These are phyloP conservation scores for Cordilura impudica DNA, from an alignment of 2,888 invertebrate genomes.

Conservation along the genomic window DNA sequence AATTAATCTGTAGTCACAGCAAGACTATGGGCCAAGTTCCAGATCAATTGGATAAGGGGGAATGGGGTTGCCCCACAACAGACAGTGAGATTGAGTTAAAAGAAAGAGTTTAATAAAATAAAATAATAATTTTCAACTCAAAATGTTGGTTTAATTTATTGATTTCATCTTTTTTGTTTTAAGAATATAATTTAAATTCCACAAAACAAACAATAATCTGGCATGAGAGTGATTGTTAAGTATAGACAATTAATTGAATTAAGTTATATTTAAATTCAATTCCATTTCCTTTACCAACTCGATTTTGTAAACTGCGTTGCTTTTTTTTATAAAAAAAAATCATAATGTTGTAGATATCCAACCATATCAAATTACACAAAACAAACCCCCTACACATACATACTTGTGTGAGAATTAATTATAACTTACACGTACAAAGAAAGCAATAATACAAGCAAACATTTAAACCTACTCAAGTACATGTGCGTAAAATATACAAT, in stretches of 20 bases:
- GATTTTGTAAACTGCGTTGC: neutral
- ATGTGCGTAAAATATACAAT: neutral
- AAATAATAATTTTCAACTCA: no score
- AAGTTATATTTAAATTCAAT: conserved; percentile 37
- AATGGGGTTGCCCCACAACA: no score
- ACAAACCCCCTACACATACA: neutral
- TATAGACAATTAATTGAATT: conserved; percentile 32
- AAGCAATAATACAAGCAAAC: conserved; percentile 9
- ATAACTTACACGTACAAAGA: conserved; percentile 64
- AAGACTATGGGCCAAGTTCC: no score
- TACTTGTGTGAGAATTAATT: conserved; percentile 29
- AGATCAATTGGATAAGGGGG: no score
- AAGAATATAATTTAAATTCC: no score
- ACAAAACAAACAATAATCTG: no score
- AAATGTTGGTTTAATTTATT: no score
- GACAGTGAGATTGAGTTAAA: no score
- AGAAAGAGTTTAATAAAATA: no score
- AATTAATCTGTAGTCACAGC: no score
- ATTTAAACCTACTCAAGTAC: conserved; percentile 1
- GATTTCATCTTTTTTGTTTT: neutral
- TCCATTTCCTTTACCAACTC: neutral
- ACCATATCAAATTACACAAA: neutral
- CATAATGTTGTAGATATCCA: conserved; percentile 45
- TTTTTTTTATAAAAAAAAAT: conserved; percentile 45
- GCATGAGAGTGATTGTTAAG: conserved; percentile 9